Percentiles rank a stretch among this genome's conserved stretches.
These are phyloP conservation scores for Drosophila eugracilis DNA, from an alignment of 1,140 invertebrate species.

Conservation along the genomic window DNA sequence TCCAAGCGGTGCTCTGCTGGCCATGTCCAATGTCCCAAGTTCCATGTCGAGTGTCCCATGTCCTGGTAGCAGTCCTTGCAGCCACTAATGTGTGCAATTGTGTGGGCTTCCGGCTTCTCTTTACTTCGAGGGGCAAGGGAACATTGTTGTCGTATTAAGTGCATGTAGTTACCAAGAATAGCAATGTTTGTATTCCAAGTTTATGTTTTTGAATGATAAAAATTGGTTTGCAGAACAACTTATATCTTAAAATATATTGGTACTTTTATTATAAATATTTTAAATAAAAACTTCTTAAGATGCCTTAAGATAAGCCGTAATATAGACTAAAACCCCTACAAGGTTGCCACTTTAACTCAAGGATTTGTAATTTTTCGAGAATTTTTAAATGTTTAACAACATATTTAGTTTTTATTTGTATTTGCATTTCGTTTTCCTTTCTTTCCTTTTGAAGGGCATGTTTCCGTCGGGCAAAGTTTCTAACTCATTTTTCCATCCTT, in stretches of 20 bases:
- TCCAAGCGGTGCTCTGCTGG: neutral
- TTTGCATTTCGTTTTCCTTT: neutral
- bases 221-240: too few relatives aligned
- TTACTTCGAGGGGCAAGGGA: neutral
- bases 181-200: too few relatives aligned
- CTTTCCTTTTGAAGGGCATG: neutral
- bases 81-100: conserved; percentile 67
- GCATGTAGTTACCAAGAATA: too few relatives aligned
- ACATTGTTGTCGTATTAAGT: neutral
- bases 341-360: too few relatives aligned
- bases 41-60: conserved; percentile 9
- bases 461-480: neutral
- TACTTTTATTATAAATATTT: too few relatives aligned
- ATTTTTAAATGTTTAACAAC: neutral
- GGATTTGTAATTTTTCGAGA: neutral
- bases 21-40: conserved; percentile 10
- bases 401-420: neutral
- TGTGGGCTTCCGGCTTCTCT: conserved; percentile 33
- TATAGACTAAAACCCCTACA: too few relatives aligned
- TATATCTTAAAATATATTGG: too few relatives aligned
- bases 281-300: too few relatives aligned
- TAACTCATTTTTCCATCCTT: neutral
- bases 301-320: too few relatives aligned
- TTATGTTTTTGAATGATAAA: too few relatives aligned
- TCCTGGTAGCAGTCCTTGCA: conserved; percentile 9